Evolutionary conservation across 2,797 vertebrate species (phyloP).

Genomic region (Dromococcyx pavoninus): DNA sequence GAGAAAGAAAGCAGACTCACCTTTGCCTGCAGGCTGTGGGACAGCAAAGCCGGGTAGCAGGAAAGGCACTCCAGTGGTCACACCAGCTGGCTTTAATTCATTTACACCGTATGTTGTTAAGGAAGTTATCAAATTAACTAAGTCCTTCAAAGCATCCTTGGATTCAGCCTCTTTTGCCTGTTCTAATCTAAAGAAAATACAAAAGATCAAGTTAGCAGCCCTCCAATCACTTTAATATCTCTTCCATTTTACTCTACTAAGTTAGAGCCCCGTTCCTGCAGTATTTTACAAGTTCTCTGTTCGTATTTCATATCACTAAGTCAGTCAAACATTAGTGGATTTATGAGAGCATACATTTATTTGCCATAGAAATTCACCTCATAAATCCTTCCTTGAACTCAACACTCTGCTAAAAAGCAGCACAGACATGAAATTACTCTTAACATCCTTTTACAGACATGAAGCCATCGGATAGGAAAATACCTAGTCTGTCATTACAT

Average conservation of each 20-base stretch:
- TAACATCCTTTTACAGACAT: neutral
- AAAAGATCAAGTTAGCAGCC: neutral
- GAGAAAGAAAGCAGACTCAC: slow-evolving; percentile 68
- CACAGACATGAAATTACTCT: neutral
- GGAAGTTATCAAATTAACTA: slow-evolving; percentile 95
- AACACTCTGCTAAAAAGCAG: neutral
- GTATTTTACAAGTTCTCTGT: neutral
- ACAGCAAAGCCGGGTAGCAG: slow-evolving; percentile 94
- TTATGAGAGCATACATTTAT: neutral
- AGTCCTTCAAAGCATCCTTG: slow-evolving; percentile 94
- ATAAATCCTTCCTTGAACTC: neutral
- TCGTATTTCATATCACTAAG: neutral
- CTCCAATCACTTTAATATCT: neutral
- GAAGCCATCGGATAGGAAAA: neutral
- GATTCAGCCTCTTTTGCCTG: slow-evolving; percentile 96
- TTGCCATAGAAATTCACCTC: neutral
- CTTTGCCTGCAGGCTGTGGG: slow-evolving; percentile 93
- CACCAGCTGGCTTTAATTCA: slow-evolving; percentile 91
- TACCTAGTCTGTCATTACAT: neutral
- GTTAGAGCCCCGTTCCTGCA: neutral
- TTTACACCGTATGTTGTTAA: slow-evolving; percentile 92
- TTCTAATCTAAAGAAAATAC: slow-evolving; percentile 85
- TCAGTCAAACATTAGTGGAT: neutral
- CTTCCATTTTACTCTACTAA: neutral
- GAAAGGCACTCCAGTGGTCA: slow-evolving; percentile 95